Base-by-base conservation (phyloP, 2,888 invertebrate genomes). In the Coenonympha glycerion region DNA sequence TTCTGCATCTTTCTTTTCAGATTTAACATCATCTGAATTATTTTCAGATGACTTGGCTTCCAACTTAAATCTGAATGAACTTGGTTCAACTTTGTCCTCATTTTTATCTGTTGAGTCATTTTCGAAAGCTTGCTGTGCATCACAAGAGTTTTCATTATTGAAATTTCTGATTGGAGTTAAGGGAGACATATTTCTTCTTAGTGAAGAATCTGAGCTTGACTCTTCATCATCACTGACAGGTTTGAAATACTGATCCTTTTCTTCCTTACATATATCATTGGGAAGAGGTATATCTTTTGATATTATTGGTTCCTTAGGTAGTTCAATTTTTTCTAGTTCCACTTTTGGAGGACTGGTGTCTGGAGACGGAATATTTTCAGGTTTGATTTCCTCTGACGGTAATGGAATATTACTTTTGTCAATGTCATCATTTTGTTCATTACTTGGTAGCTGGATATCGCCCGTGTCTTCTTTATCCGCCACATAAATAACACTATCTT, bases 391-490 rank as follows among this genome's bases (percentile, higher is more conserved):
- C 41, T 81, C 81, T 21, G 69, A 51, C 0, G 75, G 76, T 39
- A 82, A 60, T 9, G 78, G 76, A 42, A 83, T 80, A 33, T 57
- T 59, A 49, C 63, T 70, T 63, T 80, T 83, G 31, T 79, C 76
- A 16, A 74, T 63, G 48, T 71, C 73, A 3, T 56, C 58, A 34
- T 71, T 72, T 34, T 74, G 76, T 55, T 77, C 76, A 33, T 73
- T 72, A 3, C 68, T 68, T n/a, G 68, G 72, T 18, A 76, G 41
- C 56, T 82, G 78, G 61, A 75, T 81, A 3, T 90, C 85, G 36
- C 88, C 89, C 8, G 91, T 18, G 81, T 88, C 63, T 89, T 90
- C 46, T 90, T 91, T 59, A 77, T 69, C 63, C 58, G 66, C 56
- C 39, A 62, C 56, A 9, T 52, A 47, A 19, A 49, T 34, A 18